A percentile compares a stretch with the other conserved stretches of the same genome.
These are phyloP conservation scores for Meteorus colon DNA, from an alignment of 2,888 invertebrate species.

Conservation along the genomic window DNA sequence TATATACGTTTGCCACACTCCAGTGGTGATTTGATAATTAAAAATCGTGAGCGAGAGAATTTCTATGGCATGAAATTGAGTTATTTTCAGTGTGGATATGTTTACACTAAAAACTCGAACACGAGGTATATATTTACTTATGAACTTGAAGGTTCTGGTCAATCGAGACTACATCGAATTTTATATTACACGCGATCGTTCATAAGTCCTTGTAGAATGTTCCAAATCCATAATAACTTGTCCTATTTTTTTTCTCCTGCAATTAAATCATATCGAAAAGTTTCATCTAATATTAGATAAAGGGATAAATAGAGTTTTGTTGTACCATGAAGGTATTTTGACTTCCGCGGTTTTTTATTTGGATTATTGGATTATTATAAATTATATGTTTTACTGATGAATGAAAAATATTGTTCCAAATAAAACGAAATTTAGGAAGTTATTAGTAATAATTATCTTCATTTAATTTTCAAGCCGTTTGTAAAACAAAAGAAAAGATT, in stretches of 20 bases:
- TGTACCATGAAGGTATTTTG: not conserved
- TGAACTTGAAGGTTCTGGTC: not conserved
- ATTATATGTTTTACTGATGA: too few relatives aligned
- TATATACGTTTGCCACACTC: not conserved
- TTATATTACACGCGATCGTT: slow-evolving; percentile 1
- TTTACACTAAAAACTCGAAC: too few relatives aligned
- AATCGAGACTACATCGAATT: not conserved
- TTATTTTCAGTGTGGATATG: not conserved
- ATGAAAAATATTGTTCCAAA: too few relatives aligned
- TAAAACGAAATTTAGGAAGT: too few relatives aligned
- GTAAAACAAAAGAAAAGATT: too few relatives aligned
- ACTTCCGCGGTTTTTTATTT: not conserved
- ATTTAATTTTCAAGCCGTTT: too few relatives aligned
- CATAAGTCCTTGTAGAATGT: not conserved
- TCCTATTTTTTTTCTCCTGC: not conserved
- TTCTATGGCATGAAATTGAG: not conserved
- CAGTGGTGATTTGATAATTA: slow-evolving; percentile 1
- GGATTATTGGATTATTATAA: too few relatives aligned
- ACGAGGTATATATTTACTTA: not conserved
- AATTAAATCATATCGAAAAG: not conserved
- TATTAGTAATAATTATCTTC: too few relatives aligned
- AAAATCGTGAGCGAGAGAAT: not conserved
- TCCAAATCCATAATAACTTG: not conserved
- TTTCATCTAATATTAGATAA: not conserved
- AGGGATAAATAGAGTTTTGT: not conserved